Percentiles rank a stretch among this genome's conserved stretches.
Evolutionary conservation across 2,888 invertebrate species (phyloP).

Genomic region (Erebia ligea): DNA sequence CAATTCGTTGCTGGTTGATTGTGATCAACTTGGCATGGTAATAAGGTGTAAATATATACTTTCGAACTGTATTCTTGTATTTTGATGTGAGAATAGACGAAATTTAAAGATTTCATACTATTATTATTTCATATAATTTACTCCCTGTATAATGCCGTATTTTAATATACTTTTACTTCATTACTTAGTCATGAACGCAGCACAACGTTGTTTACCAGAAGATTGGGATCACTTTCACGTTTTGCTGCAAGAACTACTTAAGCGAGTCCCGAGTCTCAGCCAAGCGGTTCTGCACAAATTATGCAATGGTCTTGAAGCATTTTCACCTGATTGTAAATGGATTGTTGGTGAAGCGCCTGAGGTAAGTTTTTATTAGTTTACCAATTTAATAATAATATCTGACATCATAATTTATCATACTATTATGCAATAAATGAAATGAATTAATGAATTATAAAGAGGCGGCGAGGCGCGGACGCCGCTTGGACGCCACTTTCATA

Average conservation of each 20-base stretch:
- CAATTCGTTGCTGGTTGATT: too few relatives aligned
- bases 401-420: too few relatives aligned
- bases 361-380: slow-evolving; percentile 71
- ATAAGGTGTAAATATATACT: not conserved
- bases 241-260: slow-evolving; percentile 92
- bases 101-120: too few relatives aligned
- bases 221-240: slow-evolving; percentile 99
- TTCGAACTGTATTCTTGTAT: not conserved
- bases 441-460: too few relatives aligned
- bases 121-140: too few relatives aligned
- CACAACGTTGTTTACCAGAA: slow-evolving; percentile 88
- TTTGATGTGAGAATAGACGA: too few relatives aligned
- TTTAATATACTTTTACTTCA: slow-evolving; percentile 2
- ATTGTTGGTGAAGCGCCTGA: slow-evolving; percentile 97
- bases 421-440: too few relatives aligned
- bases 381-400: too few relatives aligned
- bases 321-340: slow-evolving; percentile 98
- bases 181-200: slow-evolving; percentile 76
- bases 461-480: too few relatives aligned
- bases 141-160: too few relatives aligned
- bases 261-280: slow-evolving; percentile 91
- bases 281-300: slow-evolving; percentile 90
- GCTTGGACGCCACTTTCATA: too few relatives aligned
- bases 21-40: not conserved
- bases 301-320: slow-evolving; percentile 95